A percentile compares a stretch with the other conserved stretches of the same genome.
These are phyloP conservation scores for Rhorus exstirpatorius DNA, from an alignment of 2,888 invertebrate genomes.

Conservation along the genomic window DNA sequence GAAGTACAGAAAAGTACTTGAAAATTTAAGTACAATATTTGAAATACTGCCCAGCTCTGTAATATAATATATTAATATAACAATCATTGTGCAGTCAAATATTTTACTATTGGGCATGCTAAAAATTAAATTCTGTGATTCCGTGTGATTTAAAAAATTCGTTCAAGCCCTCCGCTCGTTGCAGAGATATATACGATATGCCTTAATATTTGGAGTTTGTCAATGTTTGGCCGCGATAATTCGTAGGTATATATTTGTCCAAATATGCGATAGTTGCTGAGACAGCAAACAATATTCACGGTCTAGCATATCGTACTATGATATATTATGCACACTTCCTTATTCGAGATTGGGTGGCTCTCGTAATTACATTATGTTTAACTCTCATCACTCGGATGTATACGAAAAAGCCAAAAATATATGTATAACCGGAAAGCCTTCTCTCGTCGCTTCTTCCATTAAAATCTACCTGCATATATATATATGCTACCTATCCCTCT, in stretches of 20 bases:
- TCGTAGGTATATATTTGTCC: not conserved
- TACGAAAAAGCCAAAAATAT: slow-evolving; percentile 11
- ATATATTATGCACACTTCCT: not conserved
- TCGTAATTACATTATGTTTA: slow-evolving; percentile 26
- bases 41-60: too few species aligned
- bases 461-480: slow-evolving; percentile 15
- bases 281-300: not conserved
- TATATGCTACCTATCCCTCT: slow-evolving; percentile 14
- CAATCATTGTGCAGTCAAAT: too few species aligned
- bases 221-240: too few species aligned
- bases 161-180: too few species aligned
- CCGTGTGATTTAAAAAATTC: too few species aligned
- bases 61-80: too few species aligned
- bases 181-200: not conserved
- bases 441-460: slow-evolving; percentile 18
- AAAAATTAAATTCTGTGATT: too few species aligned
- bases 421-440: slow-evolving; percentile 10
- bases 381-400: not conserved
- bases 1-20: too few species aligned
- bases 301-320: not conserved
- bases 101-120: too few species aligned
- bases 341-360: not conserved
- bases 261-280: not conserved
- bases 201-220: not conserved
- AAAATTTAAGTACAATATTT: too few species aligned